Percentiles rank a stretch among this genome's conserved stretches.
Evolutionary conservation across 1,140 invertebrate genomes (phyloP).

Genomic region (Asbolus verrucosus): DNA sequence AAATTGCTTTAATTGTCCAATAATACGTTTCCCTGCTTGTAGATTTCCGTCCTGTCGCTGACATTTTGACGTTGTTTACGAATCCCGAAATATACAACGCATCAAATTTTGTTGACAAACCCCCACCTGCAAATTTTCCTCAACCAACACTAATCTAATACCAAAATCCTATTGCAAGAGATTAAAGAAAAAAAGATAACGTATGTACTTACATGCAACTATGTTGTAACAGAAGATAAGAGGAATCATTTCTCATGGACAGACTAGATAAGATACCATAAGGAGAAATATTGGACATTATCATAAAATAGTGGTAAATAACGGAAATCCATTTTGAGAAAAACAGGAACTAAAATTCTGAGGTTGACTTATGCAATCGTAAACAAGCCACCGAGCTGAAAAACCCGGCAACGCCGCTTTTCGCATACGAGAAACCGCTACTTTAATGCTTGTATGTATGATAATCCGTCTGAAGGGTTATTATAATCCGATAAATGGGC

Average conservation of each 20-base stretch:
- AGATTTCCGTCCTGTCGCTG: neutral
- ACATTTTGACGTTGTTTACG: too few species aligned
- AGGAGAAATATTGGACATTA: slow-evolving; percentile 17
- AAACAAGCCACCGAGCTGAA: neutral
- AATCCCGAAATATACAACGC: neutral
- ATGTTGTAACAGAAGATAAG: neutral
- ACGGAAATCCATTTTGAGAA: slow-evolving; percentile 3
- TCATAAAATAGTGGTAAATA: slow-evolving; percentile 8
- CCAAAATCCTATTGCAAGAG: too few species aligned
- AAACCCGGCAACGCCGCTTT: too few species aligned
- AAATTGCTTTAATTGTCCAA: slow-evolving; percentile 3
- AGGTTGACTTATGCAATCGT: slow-evolving; percentile 10
- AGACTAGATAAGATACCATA: slow-evolving; percentile 7
- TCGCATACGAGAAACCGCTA: neutral
- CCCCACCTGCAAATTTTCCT: too few species aligned
- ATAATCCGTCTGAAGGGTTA: neutral
- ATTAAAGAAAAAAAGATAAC: too few species aligned
- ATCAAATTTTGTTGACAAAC: neutral
- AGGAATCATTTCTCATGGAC: slow-evolving; percentile 12
- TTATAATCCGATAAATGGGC: neutral
- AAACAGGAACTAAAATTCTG: slow-evolving; percentile 20
- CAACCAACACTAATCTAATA: too few species aligned
- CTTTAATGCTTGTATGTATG: too few species aligned
- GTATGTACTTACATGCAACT: too few species aligned
- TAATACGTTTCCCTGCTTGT: neutral